Conservation (phyloP, 2,797 vertebrate species). For the Catharus ustulatus region DNA sequence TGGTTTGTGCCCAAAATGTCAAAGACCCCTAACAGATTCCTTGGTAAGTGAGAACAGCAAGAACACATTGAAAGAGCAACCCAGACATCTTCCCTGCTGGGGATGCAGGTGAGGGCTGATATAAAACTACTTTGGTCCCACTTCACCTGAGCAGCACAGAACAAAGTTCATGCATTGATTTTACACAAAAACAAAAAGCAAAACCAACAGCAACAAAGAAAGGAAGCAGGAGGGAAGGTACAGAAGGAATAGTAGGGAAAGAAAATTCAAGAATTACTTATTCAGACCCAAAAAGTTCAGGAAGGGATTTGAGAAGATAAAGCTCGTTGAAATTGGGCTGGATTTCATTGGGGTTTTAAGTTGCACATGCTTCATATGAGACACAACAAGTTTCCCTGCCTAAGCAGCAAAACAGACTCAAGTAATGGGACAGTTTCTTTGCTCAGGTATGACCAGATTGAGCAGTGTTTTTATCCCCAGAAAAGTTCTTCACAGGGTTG, state of each 20-base stretch:
- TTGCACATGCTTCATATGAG: rapidly evolving
- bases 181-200: background rate
- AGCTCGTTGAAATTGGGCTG: background rate
- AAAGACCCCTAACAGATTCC: background rate
- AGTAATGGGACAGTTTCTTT: background rate
- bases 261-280: background rate
- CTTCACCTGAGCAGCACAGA: background rate
- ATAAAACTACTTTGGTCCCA: background rate
- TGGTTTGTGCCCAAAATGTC: background rate
- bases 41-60: background rate
- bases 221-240: rapidly evolving
- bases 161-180: background rate
- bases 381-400: background rate
- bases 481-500: background rate
- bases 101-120: background rate
- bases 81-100: background rate
- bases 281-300: background rate
- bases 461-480: background rate
- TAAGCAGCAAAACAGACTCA: background rate
- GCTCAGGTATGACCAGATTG: background rate
- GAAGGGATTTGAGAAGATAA: background rate
- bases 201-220: too few species aligned
- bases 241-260: background rate
- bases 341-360: background rate
- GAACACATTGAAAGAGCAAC: background rate